A percentile compares a stretch with the other conserved stretches of the same genome.
Evolutionary conservation across 2,113 vertebrate genomes (phyloP).

Genomic region (Neofelis nebulosa): DNA sequence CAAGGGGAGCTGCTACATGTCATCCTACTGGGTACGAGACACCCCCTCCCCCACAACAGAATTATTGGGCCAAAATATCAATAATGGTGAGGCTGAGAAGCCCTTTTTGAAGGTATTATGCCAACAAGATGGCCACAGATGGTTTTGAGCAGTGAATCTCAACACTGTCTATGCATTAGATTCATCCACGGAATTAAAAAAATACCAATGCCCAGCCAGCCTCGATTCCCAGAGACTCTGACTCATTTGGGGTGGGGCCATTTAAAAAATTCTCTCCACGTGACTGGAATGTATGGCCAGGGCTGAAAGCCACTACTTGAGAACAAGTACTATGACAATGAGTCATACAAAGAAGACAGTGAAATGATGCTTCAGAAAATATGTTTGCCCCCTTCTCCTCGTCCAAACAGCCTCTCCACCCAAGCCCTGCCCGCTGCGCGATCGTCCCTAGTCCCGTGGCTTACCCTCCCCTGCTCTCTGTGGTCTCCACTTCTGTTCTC

Average conservation of each 20-base stretch:
- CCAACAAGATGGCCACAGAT: neutral
- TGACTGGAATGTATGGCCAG: neutral
- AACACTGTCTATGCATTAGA: neutral
- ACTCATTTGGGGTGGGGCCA: neutral
- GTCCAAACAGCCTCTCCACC: neutral
- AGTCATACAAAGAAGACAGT: neutral
- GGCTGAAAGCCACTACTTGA: neutral
- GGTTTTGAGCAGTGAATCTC: neutral
- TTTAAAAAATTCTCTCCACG: neutral
- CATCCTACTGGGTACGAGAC: neutral
- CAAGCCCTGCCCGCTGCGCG: fast-evolving
- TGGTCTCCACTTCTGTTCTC: neutral
- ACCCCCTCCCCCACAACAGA: neutral
- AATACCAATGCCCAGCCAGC: neutral
- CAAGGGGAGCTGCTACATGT: neutral
- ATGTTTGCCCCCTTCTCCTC: neutral
- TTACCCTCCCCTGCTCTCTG: neutral
- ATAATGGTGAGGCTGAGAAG: neutral
- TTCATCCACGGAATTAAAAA: neutral
- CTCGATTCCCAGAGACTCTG: neutral
- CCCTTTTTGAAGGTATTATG: neutral
- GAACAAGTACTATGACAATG: neutral
- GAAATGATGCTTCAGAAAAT: neutral
- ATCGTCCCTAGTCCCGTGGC: neutral
- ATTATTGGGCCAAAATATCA: neutral